These are phyloP conservation scores for Salvelinus namaycush DNA, from an alignment of 2,113 vertebrate genomes.

Conservation along the genomic window DNA sequence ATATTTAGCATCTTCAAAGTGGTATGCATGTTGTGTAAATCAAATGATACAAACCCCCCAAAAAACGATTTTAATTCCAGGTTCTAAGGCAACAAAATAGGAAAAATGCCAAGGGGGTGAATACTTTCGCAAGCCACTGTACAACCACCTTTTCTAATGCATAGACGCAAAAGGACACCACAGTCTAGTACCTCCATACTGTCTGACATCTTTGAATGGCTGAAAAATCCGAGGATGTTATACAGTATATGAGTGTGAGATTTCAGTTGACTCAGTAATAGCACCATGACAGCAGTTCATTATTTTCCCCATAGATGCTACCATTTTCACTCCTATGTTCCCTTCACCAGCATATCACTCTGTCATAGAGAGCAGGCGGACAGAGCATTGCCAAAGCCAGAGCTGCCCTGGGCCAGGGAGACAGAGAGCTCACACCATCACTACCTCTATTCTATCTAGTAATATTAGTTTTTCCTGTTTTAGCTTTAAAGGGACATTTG, in stretches of 20 bases:
- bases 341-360: slow-evolving; percentile 37
- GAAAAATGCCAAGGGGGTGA: no score
- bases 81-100: no score
- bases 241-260: slow-evolving; percentile 15
- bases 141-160: slow-evolving; percentile 16
- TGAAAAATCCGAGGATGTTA: slow-evolving; percentile 11
- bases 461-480: neutral
- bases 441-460: neutral
- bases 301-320: slow-evolving; percentile 4
- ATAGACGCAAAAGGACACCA: slow-evolving; percentile 12
- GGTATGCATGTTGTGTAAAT: no score
- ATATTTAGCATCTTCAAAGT: no score
- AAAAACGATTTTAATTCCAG: no score
- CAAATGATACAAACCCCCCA: no score
- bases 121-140: no score
- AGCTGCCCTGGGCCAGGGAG: slow-evolving; percentile 23
- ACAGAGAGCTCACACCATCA: slow-evolving; percentile 4
- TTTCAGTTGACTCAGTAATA: slow-evolving; percentile 26
- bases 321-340: slow-evolving; percentile 4
- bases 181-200: neutral
- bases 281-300: slow-evolving; percentile 12
- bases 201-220: neutral
- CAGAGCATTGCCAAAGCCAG: slow-evolving; percentile 27
- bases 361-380: slow-evolving; percentile 9
- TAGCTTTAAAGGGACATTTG: slow-evolving; percentile 31